phyloP scores from a whole-genome alignment of 92 coral and sea anemone genomes.

The Umimayanthus chanpuru region DNA sequence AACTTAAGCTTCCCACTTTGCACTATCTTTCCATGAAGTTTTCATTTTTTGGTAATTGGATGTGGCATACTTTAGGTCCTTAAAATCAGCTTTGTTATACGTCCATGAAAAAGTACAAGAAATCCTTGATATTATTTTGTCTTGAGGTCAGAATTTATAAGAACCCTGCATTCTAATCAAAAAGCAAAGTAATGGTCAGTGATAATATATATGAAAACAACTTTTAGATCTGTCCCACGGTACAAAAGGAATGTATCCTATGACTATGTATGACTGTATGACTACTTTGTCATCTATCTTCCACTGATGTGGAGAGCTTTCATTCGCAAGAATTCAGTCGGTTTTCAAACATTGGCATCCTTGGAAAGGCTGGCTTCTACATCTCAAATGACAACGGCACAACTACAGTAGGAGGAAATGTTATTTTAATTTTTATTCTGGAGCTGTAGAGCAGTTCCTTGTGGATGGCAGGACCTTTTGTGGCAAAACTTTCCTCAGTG shows the following conservation, averaged over 20 bases:
- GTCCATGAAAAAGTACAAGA: too few relatives aligned
- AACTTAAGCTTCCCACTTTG: too few relatives aligned
- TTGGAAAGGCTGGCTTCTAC: neutral
- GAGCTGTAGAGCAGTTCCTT: constrained; percentile 16
- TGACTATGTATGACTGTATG: too few relatives aligned
- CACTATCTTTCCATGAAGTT: too few relatives aligned
- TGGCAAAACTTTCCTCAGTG: neutral
- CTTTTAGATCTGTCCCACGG: too few relatives aligned
- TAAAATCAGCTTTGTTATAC: too few relatives aligned
- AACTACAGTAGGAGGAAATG: neutral
- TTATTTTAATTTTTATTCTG: constrained; percentile 7
- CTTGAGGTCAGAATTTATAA: too few relatives aligned
- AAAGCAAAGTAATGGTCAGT: neutral
- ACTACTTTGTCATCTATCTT: neutral
- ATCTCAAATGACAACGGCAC: neutral
- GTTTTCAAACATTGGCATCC: neutral
- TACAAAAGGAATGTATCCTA: neutral
- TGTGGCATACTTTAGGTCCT: too few relatives aligned
- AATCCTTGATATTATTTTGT: too few relatives aligned
- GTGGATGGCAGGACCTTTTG: neutral
- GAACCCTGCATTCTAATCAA: neutral
- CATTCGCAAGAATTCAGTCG: neutral
- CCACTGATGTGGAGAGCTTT: neutral
- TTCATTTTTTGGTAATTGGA: too few relatives aligned
- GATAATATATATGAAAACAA: too few relatives aligned